Percentiles rank a stretch among this genome's conserved stretches.
These are phyloP conservation scores for Enteromius radiatus DNA, from an alignment of 2,797 vertebrate genomes.

Conservation along the genomic window DNA sequence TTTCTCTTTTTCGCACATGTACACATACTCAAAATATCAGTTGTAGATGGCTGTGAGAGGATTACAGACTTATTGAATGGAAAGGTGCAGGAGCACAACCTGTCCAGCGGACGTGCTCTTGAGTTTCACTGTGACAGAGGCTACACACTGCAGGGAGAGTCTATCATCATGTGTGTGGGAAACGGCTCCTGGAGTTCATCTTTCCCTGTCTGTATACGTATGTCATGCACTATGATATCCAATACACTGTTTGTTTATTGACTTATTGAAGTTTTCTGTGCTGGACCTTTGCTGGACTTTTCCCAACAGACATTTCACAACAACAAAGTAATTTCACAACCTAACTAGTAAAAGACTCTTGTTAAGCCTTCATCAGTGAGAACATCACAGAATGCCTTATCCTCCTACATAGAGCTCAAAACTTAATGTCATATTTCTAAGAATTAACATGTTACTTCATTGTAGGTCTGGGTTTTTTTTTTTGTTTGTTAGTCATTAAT, in stretches of 20 bases:
- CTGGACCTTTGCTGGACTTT: neutral
- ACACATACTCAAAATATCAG: constrained; percentile 51
- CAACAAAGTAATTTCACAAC: neutral
- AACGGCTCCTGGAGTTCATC: constrained; percentile 86
- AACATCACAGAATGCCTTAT: neutral
- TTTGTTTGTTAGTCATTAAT: neutral
- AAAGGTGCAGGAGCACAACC: constrained; percentile 79
- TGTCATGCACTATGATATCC: constrained; percentile 62
- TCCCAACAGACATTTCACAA: neutral
- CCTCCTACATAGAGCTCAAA: neutral
- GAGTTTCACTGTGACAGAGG: constrained; percentile 86
- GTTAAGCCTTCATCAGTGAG: neutral
- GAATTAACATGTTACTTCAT: neutral
- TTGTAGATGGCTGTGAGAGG: constrained; percentile 78
- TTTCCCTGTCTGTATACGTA: constrained; percentile 89
- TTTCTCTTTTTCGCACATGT: neutral
- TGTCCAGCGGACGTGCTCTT: constrained; percentile 79
- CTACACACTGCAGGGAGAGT: constrained; percentile 85
- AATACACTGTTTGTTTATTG: neutral
- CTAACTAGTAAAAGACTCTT: neutral
- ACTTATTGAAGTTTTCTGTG: neutral
- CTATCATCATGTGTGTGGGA: constrained; percentile 81
- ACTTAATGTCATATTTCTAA: neutral
- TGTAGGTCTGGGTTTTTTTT: neutral
- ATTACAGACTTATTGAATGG: constrained; percentile 82